phyloP scores from a whole-genome alignment of 2,797 vertebrate species.

The Allobates femoralis region DNA sequence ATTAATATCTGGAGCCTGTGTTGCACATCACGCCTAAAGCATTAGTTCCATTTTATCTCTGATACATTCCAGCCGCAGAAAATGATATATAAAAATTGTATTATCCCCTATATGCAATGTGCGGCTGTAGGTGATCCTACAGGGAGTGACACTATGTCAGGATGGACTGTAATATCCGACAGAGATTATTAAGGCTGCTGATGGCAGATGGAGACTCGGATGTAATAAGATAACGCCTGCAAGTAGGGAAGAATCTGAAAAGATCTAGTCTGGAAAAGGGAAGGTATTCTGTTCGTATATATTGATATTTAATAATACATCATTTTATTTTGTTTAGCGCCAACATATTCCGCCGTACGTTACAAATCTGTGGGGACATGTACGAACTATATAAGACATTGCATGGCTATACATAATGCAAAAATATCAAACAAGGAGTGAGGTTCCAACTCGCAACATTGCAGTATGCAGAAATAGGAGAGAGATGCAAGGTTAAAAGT shows the following conservation, averaged over 20 bases:
- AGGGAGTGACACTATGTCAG: not conserved
- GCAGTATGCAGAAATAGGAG: too few species aligned
- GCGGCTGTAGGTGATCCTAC: not conserved
- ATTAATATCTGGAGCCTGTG: not conserved
- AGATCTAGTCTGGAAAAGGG: not conserved
- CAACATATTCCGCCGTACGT: too few species aligned
- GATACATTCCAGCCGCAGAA: not conserved
- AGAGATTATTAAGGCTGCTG: not conserved
- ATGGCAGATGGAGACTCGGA: not conserved
- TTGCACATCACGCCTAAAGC: not conserved
- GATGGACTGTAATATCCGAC: slow-evolving; percentile 5
- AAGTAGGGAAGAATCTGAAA: not conserved
- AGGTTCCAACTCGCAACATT: too few species aligned
- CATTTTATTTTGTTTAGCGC: not conserved
- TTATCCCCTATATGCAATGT: not conserved
- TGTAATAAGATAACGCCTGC: not conserved
- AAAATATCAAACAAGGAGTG: too few species aligned
- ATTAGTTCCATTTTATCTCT: not conserved
- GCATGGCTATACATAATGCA: too few species aligned
- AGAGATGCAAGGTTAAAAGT: too few species aligned
- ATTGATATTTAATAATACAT: not conserved
- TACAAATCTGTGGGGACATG: too few species aligned
- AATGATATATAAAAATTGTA: not conserved
- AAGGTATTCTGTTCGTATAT: not conserved
- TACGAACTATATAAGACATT: too few species aligned